Percentiles rank a stretch among this genome's conserved stretches.
These are phyloP conservation scores for Lasioglossum baleicum DNA, from an alignment of 1,140 invertebrate genomes.

Conservation along the genomic window DNA sequence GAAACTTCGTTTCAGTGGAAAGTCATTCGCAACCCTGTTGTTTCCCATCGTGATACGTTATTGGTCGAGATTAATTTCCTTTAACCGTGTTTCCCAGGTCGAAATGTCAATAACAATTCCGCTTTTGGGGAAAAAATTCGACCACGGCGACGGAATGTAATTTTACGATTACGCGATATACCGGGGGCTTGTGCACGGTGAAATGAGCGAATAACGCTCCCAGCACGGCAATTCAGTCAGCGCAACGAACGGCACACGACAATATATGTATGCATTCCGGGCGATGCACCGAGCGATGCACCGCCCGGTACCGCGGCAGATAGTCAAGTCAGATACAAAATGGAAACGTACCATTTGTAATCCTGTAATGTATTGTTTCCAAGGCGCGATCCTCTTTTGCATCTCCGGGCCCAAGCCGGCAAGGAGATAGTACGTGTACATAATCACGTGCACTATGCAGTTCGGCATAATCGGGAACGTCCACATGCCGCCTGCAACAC, in stretches of 20 bases:
- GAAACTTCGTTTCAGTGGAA: background rate
- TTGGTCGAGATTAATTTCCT: conserved; percentile 35
- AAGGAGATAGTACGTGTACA: conserved; percentile 86
- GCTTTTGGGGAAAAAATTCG: conserved; percentile 25
- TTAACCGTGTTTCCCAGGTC: background rate
- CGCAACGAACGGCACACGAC: background rate
- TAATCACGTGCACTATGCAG: conserved; percentile 83
- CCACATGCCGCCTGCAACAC: conserved; percentile 74
- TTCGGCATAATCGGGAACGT: conserved; percentile 81
- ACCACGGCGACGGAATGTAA: conserved; percentile 25
- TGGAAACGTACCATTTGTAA: conserved; percentile 87
- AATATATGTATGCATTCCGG: conserved; percentile 15
- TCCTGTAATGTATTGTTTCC: conserved; percentile 93
- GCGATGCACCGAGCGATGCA: background rate
- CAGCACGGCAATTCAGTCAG: conserved; percentile 33
- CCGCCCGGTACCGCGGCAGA: background rate
- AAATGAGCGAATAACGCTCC: conserved; percentile 39
- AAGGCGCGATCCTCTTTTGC: conserved; percentile 90
- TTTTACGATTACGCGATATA: conserved; percentile 43
- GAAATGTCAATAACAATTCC: conserved; percentile 32
- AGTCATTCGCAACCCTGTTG: background rate
- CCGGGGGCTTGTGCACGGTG: conserved; percentile 8
- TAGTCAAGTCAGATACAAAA: conserved; percentile 23
- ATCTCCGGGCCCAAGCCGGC: conserved; percentile 87
- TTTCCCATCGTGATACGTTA: conserved; percentile 10